Conservation (phyloP, 2,797 vertebrate species). For the Tolypeutes matacus region DNA sequence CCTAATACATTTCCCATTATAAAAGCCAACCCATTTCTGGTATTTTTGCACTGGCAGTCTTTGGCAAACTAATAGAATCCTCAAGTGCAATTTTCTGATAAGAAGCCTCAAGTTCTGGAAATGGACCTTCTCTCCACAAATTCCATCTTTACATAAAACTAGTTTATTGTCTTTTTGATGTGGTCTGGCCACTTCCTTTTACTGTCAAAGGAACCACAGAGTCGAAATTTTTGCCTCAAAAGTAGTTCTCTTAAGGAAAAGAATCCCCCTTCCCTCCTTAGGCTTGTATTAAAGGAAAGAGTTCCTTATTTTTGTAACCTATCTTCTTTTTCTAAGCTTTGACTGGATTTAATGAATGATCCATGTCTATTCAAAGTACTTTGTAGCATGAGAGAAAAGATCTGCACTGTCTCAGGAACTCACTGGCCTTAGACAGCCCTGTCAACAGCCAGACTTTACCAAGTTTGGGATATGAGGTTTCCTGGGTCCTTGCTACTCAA, state of each 20-base stretch:
- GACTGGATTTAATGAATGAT: neutral
- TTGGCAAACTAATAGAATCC: too few species aligned
- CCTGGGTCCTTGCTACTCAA: neutral
- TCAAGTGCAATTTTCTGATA: neutral
- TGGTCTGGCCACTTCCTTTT: neutral
- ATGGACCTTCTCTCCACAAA: neutral
- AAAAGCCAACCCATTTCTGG: too few species aligned
- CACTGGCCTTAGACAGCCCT: neutral
- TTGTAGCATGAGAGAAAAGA: neutral
- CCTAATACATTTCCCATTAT: too few species aligned
- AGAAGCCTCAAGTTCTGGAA: constrained; percentile 1
- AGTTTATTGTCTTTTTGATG: constrained; percentile 41
- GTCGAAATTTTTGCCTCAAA: constrained; percentile 19
- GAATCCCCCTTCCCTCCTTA: neutral
- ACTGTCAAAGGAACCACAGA: constrained; percentile 6
- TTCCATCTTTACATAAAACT: neutral
- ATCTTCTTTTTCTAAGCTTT: constrained; percentile 2
- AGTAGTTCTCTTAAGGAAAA: constrained; percentile 47
- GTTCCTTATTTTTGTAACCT: constrained; percentile 34
- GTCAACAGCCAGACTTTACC: neutral
- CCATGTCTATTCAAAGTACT: constrained; percentile 44
- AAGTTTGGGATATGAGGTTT: neutral
- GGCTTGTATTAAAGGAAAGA: neutral
- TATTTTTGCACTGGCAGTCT: too few species aligned
- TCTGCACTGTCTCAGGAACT: neutral